Evolutionary conservation across 2,888 invertebrate genomes (phyloP), one percentile per base, ranked within the genome.

Genomic region (Sarcophaga variegata): DNA sequence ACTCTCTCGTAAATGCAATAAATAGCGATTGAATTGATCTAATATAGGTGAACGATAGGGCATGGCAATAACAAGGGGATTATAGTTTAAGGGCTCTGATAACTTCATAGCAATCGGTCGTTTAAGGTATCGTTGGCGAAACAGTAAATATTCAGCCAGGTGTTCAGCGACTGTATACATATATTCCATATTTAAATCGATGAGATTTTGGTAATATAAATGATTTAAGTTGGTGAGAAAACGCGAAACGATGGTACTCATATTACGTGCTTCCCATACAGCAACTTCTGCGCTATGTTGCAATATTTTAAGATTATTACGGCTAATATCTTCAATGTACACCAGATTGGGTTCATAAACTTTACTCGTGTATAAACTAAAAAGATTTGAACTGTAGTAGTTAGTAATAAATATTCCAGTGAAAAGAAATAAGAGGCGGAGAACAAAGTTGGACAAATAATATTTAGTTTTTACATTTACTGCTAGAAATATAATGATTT

Each of bases 101-200:
- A 91, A 76, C 37, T 89, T 85, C 20, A 86, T 89, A 12, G 91
- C 90, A 20, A 88, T 45, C 0, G 90, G 90, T 14, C 89, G 60
- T 2, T 82, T 89, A 0, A 91, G 54, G 25, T 90, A 91, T 47
- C 89, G 87, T 37, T 91, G 91, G 54, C 91, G 91, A 37, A 90
- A 90, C 0, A 91, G 47, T 1, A 88, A 76, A 49, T 90, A 91
- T 14, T 89, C 88, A 6, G 89, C 85, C 75, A 89, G 88, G 75
- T 90, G 90, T 45, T 88, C 89, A 0, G 88, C 83, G n/a, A 76
- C 90, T 0, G 17, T 81, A 79, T 89, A 89, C 80, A 91, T 60
- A 71, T 84, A 89, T 25, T 88, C 88, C 5, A 80, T 72, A 20
- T 90, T 91, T 4, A 91, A 81, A 0, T 89, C 82, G 0, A 79